Percentiles rank a stretch among this genome's conserved stretches.
These are phyloP conservation scores for Schlechtendalia chinensis DNA, from an alignment of 1,140 invertebrate genomes.

Conservation along the genomic window DNA sequence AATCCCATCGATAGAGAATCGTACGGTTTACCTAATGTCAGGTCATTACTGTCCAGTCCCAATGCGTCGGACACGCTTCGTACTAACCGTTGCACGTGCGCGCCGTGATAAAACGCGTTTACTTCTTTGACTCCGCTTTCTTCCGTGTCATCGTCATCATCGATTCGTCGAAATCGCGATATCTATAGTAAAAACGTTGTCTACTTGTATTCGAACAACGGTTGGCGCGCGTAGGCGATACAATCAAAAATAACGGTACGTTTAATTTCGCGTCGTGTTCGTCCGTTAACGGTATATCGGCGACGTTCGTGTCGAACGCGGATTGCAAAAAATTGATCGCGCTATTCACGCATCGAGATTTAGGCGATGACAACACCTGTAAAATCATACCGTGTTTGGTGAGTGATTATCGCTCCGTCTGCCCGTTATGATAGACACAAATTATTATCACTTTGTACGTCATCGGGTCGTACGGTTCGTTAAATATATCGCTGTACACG, in stretches of 20 bases:
- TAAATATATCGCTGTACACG: not conserved
- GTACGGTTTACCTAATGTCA: not conserved
- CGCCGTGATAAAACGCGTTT: not conserved
- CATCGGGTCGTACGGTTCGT: not conserved
- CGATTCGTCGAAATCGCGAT: not conserved
- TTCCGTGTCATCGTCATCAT: not conserved
- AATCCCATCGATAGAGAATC: too few relatives aligned
- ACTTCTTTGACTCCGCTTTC: not conserved
- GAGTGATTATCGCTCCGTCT: too few relatives aligned
- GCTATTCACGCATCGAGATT: not conserved
- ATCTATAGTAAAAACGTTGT: not conserved
- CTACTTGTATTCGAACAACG: not conserved
- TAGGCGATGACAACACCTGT: conserved; percentile 5
- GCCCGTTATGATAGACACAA: not conserved
- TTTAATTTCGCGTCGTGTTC: not conserved
- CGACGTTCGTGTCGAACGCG: not conserved
- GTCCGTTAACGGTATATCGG: not conserved
- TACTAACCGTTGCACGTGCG: not conserved
- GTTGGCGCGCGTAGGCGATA: not conserved
- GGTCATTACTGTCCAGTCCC: not conserved
- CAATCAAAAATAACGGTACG: not conserved
- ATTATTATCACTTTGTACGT: not conserved
- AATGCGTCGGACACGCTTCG: not conserved
- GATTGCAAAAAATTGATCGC: conserved; percentile 15
- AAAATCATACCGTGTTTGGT: not conserved